Evolutionary conservation across 2,113 vertebrate species (phyloP).

Genomic region (Pelecanus crispus): DNA sequence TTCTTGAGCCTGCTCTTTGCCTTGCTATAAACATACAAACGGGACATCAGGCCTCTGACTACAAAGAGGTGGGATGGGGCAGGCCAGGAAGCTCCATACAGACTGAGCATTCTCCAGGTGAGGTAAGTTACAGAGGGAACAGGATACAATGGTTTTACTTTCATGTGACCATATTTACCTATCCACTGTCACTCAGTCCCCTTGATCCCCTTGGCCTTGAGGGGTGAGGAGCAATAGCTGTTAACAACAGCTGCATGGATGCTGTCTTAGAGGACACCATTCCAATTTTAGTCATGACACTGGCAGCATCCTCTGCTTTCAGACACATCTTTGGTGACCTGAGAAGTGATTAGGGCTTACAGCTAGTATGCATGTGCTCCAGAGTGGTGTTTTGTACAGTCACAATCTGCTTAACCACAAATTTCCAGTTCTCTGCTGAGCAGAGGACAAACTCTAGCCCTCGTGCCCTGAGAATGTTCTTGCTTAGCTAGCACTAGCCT

Average conservation of each 20-base stretch:
- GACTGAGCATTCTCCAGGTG: not conserved
- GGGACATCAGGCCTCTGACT: not conserved
- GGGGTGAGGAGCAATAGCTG: not conserved
- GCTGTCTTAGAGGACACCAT: not conserved
- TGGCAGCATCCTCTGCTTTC: not conserved
- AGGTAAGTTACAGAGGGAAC: not conserved
- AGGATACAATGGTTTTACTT: not conserved
- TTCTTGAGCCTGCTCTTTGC: not conserved
- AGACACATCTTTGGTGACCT: not conserved
- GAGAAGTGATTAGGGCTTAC: not conserved
- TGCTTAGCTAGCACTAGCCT: not conserved
- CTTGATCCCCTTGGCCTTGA: not conserved
- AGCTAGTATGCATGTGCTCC: not conserved
- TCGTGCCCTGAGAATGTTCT: fast-evolving
- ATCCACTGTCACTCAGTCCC: not conserved
- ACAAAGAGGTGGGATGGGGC: not conserved
- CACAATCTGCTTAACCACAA: not conserved
- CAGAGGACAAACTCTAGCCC: not conserved
- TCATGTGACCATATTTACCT: not conserved
- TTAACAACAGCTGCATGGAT: not conserved
- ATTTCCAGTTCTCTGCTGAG: not conserved
- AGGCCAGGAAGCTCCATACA: not conserved
- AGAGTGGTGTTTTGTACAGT: not conserved
- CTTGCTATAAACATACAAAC: not conserved
- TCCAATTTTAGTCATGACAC: not conserved